Base-by-base conservation (phyloP, 1,140 invertebrate species). In the Drosophila chauvacae region DNA sequence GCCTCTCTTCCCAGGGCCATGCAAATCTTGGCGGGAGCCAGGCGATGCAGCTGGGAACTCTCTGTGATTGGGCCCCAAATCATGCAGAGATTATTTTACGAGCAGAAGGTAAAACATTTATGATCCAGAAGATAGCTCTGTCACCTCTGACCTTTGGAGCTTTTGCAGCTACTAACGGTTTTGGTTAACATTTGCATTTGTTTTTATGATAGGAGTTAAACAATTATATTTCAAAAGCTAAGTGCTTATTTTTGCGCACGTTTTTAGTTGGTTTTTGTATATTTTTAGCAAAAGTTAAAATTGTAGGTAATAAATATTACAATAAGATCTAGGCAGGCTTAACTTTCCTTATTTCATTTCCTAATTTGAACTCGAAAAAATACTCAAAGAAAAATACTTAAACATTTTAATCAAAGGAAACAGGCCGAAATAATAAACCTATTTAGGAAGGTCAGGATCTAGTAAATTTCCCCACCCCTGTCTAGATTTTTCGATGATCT, bases 1-100 rank as follows among this genome's bases (percentile, higher is more conserved):
- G 33, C n/a, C 37, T 53, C 26, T 35, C 68, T 48, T 14, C 28
- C 47, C 45, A 42, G 37, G 37, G 65, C 50, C 35, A 72, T 72
- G 69, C 69, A 72, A 72, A 72, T 72, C 53, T 72, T 71, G 66
- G 30, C 53, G 69, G 64, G 68, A 69, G 26, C 26, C 13, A 6
- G n/a, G 26, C 30, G 7, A 35, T 64, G 37, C 65, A 68, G 44
- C 65, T 66, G 65, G 45, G 47, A 50, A 47, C 30, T 58, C 56
- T 11, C 5, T 6, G 30, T 37, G 41, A 62, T 66, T n/a, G 28
- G 20, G 20, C 39, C 4, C 33, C 39, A 57, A 71, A 58, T 47
- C 41, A 50, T 39, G 48, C 48, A 28, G 14, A 71, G 42, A 58
- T 70, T 18, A 44, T 45, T 71, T 68, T 66, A 68, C 61, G 64